These are phyloP conservation scores for Augiades crinisus DNA, from an alignment of 2,888 invertebrate genomes.

Conservation along the genomic window DNA sequence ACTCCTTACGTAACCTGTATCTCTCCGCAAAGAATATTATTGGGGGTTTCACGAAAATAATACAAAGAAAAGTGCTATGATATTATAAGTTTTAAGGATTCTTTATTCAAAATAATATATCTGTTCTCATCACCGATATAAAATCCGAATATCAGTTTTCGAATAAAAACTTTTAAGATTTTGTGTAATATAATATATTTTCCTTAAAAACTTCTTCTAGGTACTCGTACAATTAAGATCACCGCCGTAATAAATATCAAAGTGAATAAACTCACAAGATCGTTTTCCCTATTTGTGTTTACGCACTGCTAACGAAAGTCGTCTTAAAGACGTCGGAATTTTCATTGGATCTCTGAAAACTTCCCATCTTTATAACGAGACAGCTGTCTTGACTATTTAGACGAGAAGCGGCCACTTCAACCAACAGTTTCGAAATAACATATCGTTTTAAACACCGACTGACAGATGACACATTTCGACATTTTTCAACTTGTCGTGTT, in stretches of 20 bases:
- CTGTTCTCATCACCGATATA: too few species aligned
- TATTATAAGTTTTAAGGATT: too few species aligned
- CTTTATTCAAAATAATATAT: too few species aligned
- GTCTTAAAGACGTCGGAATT: slow-evolving; percentile 51
- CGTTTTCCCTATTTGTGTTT: slow-evolving; percentile 13
- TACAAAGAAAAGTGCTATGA: too few species aligned
- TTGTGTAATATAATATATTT: too few species aligned
- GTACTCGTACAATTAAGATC: background rate
- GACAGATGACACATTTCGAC: slow-evolving; percentile 81
- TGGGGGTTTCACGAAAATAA: too few species aligned
- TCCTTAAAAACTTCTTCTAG: too few species aligned
- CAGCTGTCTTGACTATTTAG: slow-evolving; percentile 73
- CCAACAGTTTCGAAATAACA: slow-evolving; percentile 72
- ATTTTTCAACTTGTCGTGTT: slow-evolving; percentile 79
- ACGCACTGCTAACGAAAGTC: slow-evolving; percentile 17
- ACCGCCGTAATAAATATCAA: slow-evolving; percentile 5
- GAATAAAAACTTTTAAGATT: too few species aligned
- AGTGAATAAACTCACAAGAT: slow-evolving; percentile 10
- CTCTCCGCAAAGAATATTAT: too few species aligned
- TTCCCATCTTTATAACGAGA: slow-evolving; percentile 54
- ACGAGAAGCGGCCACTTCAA: slow-evolving; percentile 53
- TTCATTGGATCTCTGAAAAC: slow-evolving; percentile 60
- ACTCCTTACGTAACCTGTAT: too few species aligned
- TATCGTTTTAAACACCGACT: slow-evolving; percentile 79
- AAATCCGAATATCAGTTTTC: too few species aligned